Base-by-base conservation (phyloP, 2,797 vertebrate species). In the Tenualosa thibaudeaui region DNA sequence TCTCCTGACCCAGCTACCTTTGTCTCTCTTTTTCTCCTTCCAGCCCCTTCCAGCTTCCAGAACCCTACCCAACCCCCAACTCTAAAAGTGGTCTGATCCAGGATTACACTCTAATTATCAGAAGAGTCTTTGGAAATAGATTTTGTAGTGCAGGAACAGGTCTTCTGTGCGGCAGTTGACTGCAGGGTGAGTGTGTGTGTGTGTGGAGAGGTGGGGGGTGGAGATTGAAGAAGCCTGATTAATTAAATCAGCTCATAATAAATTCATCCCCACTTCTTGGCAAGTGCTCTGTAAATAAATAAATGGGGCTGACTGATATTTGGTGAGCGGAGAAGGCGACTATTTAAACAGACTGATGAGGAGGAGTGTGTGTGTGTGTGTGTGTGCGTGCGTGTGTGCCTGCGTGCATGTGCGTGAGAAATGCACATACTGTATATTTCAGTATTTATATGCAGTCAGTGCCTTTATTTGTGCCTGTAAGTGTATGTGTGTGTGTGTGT, bases 301-400 rank as follows among this genome's bases (percentile, higher is more conserved):
- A 53, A 71, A 71, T 50, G 60, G 84, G 49, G 53, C 84, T 85
- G 58, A 81, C 54, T 82, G 58, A 51, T 8, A 68, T 85, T 51
- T 75, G 68, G 68, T 43, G 40, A 78, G 71, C 40, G 17, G 15
- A 43, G 37, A 2, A 5, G 40, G 17, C 40, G 15, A 15, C 71
- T 78, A 78, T 78, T 78, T 78, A 78, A 78, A 78, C 40, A 78
- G 71, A 46, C 71, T 78, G 71, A 78, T 78, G 71, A 19, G 7
- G 71, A 46, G 6, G 71, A 1, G n/a, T 24, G 40, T 31, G 31
- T 37, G 31, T 71, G 65, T 68, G 62, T 68, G 62, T 68, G 62
- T 68, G 26, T 68, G 62, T 68, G 62, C 37, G 26, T 17, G 68
- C 43, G 2, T 75, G 31, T 75, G 68, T 75, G 31, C 37, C 12